These are phyloP conservation scores for Silurus asotus DNA, from an alignment of 2,113 vertebrate species.

Conservation along the genomic window DNA sequence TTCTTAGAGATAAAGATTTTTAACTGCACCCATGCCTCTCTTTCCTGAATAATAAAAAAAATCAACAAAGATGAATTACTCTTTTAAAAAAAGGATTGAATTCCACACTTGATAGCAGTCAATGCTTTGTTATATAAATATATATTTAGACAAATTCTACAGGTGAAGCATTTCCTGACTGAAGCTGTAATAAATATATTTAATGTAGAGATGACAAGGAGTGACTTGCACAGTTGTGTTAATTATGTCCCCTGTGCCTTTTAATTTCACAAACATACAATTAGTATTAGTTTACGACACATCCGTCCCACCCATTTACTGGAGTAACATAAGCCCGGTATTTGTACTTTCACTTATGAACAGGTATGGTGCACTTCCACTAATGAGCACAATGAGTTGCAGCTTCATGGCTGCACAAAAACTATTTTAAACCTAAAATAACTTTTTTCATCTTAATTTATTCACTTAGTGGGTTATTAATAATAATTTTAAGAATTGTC, in stretches of 20 bases:
- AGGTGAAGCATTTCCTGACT: not conserved
- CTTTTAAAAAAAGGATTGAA: not conserved
- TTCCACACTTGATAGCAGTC: not conserved
- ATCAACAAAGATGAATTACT: not conserved
- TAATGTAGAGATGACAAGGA: not conserved
- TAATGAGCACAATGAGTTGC: not conserved
- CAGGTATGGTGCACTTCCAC: no score
- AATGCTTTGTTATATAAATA: not conserved
- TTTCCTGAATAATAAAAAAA: conserved; percentile 51
- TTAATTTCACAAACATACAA: not conserved
- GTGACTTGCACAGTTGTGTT: not conserved
- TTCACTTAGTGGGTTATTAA: not conserved
- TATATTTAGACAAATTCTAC: not conserved
- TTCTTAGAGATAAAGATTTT: conserved; percentile 68
- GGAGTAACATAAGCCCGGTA: no score
- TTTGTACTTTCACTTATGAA: no score
- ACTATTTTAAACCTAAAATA: not conserved
- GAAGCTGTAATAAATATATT: not conserved
- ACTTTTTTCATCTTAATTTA: not conserved
- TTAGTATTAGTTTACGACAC: not conserved
- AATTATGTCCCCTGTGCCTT: not conserved
- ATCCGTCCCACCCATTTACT: not conserved
- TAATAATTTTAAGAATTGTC: not conserved
- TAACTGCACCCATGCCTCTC: conserved; percentile 70
- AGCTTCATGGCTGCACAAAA: not conserved